These are phyloP conservation scores for Petrophora chlorosata DNA, from an alignment of 2,888 invertebrate genomes.

Conservation along the genomic window DNA sequence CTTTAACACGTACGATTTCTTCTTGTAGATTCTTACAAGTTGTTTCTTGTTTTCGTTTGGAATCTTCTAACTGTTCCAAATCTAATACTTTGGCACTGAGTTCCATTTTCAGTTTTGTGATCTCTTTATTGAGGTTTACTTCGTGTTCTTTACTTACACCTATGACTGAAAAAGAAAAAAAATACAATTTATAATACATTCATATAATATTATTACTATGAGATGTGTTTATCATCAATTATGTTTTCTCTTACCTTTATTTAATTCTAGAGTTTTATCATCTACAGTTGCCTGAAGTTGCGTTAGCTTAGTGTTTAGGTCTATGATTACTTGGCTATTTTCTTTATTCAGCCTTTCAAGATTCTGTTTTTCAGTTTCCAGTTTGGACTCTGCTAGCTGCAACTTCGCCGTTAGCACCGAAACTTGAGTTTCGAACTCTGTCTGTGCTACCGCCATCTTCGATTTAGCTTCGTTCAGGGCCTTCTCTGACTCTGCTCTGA, in stretches of 20 bases:
- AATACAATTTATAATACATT: neutral
- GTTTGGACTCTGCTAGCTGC: constrained; percentile 78
- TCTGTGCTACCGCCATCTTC: constrained; percentile 87
- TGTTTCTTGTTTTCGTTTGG: constrained; percentile 67
- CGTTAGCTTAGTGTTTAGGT: constrained; percentile 72
- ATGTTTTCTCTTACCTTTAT: constrained; percentile 67
- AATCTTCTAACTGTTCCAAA: constrained; percentile 76
- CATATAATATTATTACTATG: too few species aligned
- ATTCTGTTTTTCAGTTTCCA: constrained; percentile 74
- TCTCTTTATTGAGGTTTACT: constrained; percentile 76
- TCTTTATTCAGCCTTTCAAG: constrained; percentile 76
- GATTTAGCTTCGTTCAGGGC: constrained; percentile 80
- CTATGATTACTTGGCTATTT: constrained; percentile 74
- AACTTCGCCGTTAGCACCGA: constrained; percentile 80
- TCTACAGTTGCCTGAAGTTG: constrained; percentile 78
- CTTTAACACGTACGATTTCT: constrained; percentile 66
- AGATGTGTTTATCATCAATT: too few species aligned
- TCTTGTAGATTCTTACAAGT: constrained; percentile 65
- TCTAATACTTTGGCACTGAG: constrained; percentile 82
- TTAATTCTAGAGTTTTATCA: constrained; percentile 78
- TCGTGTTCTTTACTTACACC: constrained; percentile 78
- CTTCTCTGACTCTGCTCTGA: constrained; percentile 79
- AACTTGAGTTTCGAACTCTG: constrained; percentile 85
- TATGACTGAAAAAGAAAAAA: constrained; percentile 58
- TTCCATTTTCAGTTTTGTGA: constrained; percentile 81